Conservation (phyloP, 2,888 invertebrate genomes). For the Cloeon dipterum region DNA sequence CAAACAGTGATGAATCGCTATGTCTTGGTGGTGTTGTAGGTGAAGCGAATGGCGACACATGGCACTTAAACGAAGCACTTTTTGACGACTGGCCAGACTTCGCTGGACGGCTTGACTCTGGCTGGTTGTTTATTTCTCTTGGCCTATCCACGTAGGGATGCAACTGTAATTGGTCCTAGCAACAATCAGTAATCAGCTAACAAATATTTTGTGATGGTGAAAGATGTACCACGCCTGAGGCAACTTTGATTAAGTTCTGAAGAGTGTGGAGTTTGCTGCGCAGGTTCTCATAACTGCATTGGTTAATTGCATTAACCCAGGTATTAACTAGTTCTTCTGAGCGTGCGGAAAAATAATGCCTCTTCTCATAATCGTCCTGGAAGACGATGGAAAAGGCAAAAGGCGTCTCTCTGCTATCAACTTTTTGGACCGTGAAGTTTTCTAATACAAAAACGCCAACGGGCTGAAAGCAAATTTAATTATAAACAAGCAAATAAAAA, state of each 20-base stretch:
- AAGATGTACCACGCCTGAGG: too few species aligned
- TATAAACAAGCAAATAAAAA: slow-evolving; percentile 1
- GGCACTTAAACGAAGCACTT: too few species aligned
- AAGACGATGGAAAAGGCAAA: slow-evolving; percentile 56
- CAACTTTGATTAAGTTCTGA: neutral
- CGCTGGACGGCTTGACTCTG: too few species aligned
- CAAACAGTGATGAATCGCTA: too few species aligned
- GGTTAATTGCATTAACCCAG: slow-evolving; percentile 40
- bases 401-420: slow-evolving; percentile 34
- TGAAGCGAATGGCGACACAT: too few species aligned
- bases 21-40: too few species aligned
- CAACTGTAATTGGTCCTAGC: too few species aligned
- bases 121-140: too few species aligned
- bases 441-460: slow-evolving; percentile 51
- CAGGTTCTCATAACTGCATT: neutral
- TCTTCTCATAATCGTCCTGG: slow-evolving; percentile 37
- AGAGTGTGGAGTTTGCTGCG: neutral
- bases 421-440: slow-evolving; percentile 42
- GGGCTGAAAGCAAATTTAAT: slow-evolving; percentile 22
- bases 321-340: slow-evolving; percentile 44
- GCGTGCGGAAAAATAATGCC: slow-evolving; percentile 44
- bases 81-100: too few species aligned
- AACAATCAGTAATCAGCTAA: too few species aligned
- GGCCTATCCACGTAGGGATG: too few species aligned
- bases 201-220: too few species aligned